Percentiles rank a stretch among this genome's conserved stretches.
Evolutionary conservation across 2,797 vertebrate species (phyloP).

Genomic region (Argyrosomus regius): DNA sequence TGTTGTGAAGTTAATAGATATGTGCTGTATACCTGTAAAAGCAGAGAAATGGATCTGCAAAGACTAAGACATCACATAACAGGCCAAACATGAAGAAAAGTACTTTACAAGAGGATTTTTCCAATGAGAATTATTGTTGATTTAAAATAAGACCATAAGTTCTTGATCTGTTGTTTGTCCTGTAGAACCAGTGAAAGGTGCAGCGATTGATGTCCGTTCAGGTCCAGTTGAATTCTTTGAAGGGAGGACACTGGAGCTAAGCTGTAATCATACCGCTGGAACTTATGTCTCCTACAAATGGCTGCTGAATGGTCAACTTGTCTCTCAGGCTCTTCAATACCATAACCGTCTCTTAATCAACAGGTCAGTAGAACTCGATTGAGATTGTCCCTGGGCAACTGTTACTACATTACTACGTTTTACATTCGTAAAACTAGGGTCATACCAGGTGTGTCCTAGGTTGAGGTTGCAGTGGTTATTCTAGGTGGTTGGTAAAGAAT

Average conservation of each 20-base stretch:
- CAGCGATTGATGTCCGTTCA: background rate
- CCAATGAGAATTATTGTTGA: background rate
- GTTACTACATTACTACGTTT: background rate
- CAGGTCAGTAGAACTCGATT: slow-evolving; percentile 59
- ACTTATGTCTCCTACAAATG: slow-evolving; percentile 75
- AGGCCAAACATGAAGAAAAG: background rate
- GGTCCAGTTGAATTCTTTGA: slow-evolving; percentile 62
- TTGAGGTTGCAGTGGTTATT: too few relatives aligned
- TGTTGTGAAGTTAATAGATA: background rate
- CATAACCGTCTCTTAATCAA: slow-evolving; percentile 26
- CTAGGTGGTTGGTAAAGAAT: too few relatives aligned
- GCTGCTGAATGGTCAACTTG: slow-evolving; percentile 44
- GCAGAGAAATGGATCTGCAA: background rate
- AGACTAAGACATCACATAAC: background rate
- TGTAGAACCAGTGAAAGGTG: slow-evolving; percentile 68
- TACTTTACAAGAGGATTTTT: background rate
- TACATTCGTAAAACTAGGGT: background rate
- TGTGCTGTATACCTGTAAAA: background rate
- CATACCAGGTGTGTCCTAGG: background rate
- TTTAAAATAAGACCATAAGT: background rate
- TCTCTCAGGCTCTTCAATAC: slow-evolving; percentile 11
- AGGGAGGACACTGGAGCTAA: slow-evolving; percentile 60
- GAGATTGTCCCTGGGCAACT: background rate
- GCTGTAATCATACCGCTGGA: slow-evolving; percentile 57
- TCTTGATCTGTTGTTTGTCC: slow-evolving; percentile 20